Percentiles rank a stretch among this genome's conserved stretches.
phyloP scores from a whole-genome alignment of 2,888 invertebrate genomes.

The Meliscaeva auricollis region DNA sequence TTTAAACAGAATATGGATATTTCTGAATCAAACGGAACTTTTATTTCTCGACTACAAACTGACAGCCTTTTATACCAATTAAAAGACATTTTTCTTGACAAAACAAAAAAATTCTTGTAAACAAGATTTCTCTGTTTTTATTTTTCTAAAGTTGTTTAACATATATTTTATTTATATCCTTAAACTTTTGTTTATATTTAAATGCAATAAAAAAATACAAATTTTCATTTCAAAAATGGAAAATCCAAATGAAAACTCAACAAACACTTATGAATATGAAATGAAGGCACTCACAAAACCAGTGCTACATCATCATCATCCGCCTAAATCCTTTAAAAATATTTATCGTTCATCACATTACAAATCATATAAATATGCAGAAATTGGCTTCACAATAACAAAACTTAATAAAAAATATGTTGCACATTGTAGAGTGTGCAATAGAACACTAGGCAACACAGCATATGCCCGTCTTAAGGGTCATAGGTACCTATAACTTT shows the following conservation, averaged over 20 bases:
- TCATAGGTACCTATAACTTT: conserved; percentile 29
- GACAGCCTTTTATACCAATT: background rate
- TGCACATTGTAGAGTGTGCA: conserved; percentile 43
- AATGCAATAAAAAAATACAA: background rate
- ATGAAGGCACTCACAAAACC: background rate
- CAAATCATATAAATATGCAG: conserved; percentile 27
- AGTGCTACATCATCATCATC: conserved; percentile 4
- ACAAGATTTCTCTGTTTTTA: background rate
- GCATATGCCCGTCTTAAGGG: conserved; percentile 41
- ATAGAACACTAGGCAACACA: conserved; percentile 40
- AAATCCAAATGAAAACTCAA: background rate
- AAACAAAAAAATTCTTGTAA: background rate
- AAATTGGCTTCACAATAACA: conserved; percentile 40
- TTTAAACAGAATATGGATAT: too few relatives aligned
- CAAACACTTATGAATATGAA: background rate
- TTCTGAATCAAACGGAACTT: background rate
- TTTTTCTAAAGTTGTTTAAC: background rate
- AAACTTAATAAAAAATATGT: conserved; percentile 34
- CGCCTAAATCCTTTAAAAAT: background rate
- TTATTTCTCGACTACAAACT: background rate
- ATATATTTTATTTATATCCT: background rate
- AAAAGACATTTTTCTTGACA: background rate
- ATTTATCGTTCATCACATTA: conserved; percentile 12
- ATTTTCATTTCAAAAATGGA: background rate
- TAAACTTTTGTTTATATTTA: background rate